phyloP scores from a whole-genome alignment of 2,888 invertebrate genomes.

The Acronicta alni region DNA sequence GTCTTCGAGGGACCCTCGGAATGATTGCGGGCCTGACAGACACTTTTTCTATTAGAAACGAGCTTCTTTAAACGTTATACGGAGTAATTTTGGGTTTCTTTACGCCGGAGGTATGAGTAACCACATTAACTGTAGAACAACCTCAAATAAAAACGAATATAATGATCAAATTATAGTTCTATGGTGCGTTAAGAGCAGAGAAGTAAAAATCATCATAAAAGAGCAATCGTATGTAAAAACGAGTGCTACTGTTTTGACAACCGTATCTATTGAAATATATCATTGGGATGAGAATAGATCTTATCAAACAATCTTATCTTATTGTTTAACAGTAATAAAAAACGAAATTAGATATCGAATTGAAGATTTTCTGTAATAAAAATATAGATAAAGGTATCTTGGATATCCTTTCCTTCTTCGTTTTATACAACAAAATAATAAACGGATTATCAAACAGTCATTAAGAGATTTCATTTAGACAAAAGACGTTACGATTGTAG shows the following conservation, averaged over 20 bases:
- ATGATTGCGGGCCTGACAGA: slow-evolving; percentile 58
- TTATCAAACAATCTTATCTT: too few relatives aligned
- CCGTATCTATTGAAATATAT: slow-evolving; percentile 17
- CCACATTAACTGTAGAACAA: slow-evolving; percentile 25
- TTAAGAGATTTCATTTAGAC: slow-evolving; percentile 24
- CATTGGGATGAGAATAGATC: too few relatives aligned
- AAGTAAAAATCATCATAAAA: slow-evolving; percentile 37
- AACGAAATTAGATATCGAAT: too few relatives aligned
- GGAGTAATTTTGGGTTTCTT: slow-evolving; percentile 47
- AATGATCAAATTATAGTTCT: slow-evolving; percentile 45
- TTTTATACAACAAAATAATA: slow-evolving; percentile 35
- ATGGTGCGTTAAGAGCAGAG: slow-evolving; percentile 26
- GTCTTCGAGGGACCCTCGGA: slow-evolving; percentile 59
- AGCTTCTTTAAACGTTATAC: slow-evolving; percentile 41
- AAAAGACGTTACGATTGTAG: slow-evolving; percentile 32
- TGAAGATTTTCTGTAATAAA: too few relatives aligned
- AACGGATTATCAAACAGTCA: slow-evolving; percentile 35
- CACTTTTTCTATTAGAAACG: slow-evolving; percentile 64
- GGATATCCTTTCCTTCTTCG: slow-evolving; percentile 33
- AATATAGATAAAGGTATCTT: background rate
- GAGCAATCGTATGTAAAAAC: slow-evolving; percentile 33
- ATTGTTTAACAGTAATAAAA: too few relatives aligned
- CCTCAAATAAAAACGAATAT: slow-evolving; percentile 38
- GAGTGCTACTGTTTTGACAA: slow-evolving; percentile 51
- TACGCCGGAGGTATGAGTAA: slow-evolving; percentile 35